Percentiles rank a stretch among this genome's conserved stretches.
Conservation (phyloP, 2,113 vertebrate genomes). For the sheep (Ovis aries) region ARS-UI_Ramb_v3.0 NC_056072.1:20007001-20007500, state of each 20-base stretch:
- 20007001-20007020: background rate
- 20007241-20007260: too few relatives aligned
- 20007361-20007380: background rate
- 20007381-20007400: background rate
- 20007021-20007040: background rate
- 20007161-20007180: background rate
- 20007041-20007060: background rate
- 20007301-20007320: too few relatives aligned
- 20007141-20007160: background rate
- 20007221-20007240: too few relatives aligned
- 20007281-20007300: too few relatives aligned
- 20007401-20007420: background rate
- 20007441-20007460: background rate
- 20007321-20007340: too few relatives aligned
- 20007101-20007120: background rate
- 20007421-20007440: background rate
- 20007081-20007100: background rate
- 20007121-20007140: background rate
- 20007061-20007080: background rate
- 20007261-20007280: too few relatives aligned
- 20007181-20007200: background rate
- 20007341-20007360: too few relatives aligned
- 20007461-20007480: background rate
- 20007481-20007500: background rate
- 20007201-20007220: background rate